These are phyloP conservation scores for Drosophila setosimentum DNA, from an alignment of 2,888 invertebrate genomes.

Conservation along the genomic window DNA sequence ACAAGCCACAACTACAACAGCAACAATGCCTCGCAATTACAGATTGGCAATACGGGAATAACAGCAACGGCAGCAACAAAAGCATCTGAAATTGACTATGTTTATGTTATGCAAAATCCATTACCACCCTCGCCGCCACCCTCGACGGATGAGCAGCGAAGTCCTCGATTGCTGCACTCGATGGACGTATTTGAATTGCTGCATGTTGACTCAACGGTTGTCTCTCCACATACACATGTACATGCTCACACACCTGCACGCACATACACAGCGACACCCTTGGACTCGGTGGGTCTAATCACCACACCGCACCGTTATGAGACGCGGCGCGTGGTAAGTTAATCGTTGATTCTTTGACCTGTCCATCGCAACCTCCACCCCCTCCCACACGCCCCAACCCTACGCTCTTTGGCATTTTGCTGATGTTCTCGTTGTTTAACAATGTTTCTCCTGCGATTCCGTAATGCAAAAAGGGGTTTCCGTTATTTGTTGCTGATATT, in stretches of 20 bases:
- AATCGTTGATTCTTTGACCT: constrained; percentile 52
- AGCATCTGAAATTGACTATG: constrained; percentile 64
- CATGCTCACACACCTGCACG: constrained; percentile 10
- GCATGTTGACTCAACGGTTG: constrained; percentile 38
- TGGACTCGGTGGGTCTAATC: constrained; percentile 10
- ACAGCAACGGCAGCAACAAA: constrained; percentile 30
- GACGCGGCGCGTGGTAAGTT: constrained; percentile 75
- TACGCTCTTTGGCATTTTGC: constrained; percentile 17
- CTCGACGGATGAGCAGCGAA: constrained; percentile 51
- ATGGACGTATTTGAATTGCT: constrained; percentile 67
- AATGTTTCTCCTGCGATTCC: constrained; percentile 45
- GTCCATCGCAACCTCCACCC: not conserved
- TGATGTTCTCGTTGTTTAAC: constrained; percentile 22
- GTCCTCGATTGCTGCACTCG: constrained; percentile 48
- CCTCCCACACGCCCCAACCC: not conserved
- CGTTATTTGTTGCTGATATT: constrained; percentile 12
- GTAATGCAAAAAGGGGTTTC: constrained; percentile 70
- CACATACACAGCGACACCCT: constrained; percentile 17
- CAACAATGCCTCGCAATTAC: constrained; percentile 31
- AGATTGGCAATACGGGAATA: constrained; percentile 37
- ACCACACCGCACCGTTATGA: constrained; percentile 60
- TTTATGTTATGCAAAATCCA: constrained; percentile 75
- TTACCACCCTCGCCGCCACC: constrained; percentile 68
- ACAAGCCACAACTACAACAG: constrained; percentile 16
- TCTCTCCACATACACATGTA: constrained; percentile 13